Percentiles rank a stretch among this genome's conserved stretches.
phyloP scores from a whole-genome alignment of 2,888 invertebrate species.

The Pocota personata region DNA sequence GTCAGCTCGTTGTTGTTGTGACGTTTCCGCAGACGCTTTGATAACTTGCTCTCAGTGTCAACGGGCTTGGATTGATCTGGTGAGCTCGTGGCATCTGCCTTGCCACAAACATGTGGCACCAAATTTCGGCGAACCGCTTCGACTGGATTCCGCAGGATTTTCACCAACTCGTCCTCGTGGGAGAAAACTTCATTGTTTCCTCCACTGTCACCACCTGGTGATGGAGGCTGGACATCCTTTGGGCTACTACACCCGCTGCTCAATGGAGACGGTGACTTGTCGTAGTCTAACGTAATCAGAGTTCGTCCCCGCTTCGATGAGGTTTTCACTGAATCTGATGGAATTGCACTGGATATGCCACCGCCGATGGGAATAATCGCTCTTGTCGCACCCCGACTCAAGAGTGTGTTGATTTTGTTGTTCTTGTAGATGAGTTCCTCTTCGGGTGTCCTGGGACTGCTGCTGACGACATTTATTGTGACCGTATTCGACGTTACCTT shows the following conservation, averaged over 20 bases:
- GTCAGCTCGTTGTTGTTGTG: constrained; percentile 60
- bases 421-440: constrained; percentile 80
- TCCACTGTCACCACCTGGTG: constrained; percentile 43
- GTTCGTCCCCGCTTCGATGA: constrained; percentile 79
- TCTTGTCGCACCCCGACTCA: constrained; percentile 77
- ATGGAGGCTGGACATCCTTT: constrained; percentile 24
- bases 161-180: constrained; percentile 84
- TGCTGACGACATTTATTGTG: constrained; percentile 84
- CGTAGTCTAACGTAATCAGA: constrained; percentile 81
- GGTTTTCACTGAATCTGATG: constrained; percentile 76
- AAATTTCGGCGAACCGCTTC: constrained; percentile 90
- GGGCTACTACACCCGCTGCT: constrained; percentile 31
- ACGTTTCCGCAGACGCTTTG: constrained; percentile 50
- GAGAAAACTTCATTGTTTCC: constrained; percentile 76
- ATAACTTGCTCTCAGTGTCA: constrained; percentile 33
- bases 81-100: constrained; percentile 80
- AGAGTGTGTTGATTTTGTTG: constrained; percentile 80
- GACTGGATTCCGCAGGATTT: constrained; percentile 88
- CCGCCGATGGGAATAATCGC: constrained; percentile 83
- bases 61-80: constrained; percentile 2
- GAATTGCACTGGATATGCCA: constrained; percentile 74
- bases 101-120: constrained; percentile 90
- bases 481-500: constrained; percentile 85
- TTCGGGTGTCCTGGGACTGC: constrained; percentile 77
- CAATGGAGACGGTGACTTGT: constrained; percentile 75